Conservation (phyloP, 1,140 invertebrate genomes). For the Drosophila bipectinata region DNA sequence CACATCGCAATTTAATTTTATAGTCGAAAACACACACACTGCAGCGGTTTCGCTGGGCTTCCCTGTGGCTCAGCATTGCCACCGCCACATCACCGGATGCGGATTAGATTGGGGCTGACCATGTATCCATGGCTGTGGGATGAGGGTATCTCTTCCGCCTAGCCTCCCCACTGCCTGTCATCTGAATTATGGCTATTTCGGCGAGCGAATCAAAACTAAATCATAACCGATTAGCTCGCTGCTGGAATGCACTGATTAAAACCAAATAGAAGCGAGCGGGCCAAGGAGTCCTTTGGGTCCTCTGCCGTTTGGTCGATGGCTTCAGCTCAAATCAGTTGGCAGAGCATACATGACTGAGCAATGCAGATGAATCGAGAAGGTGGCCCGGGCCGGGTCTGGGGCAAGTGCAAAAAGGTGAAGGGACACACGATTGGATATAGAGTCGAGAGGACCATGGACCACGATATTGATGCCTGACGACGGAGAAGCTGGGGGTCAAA, state of each 20-base stretch:
- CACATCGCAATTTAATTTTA: conserved; percentile 82
- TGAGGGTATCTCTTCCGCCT: not conserved
- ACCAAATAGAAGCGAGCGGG: conserved; percentile 33
- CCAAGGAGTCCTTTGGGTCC: conserved; percentile 16
- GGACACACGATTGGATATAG: conserved; percentile 7
- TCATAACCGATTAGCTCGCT: conserved; percentile 75
- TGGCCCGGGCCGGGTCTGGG: not conserved
- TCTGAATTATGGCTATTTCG: conserved; percentile 62
- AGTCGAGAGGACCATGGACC: conserved; percentile 7
- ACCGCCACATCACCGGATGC: conserved; percentile 4
- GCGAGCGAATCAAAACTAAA: conserved; percentile 74
- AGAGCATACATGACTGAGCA: conserved; percentile 73
- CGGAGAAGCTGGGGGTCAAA: not conserved
- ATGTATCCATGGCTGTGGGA: not conserved
- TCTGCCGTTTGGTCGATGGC: conserved; percentile 7
- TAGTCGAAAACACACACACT: conserved; percentile 81
- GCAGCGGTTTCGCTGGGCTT: conserved; percentile 58
- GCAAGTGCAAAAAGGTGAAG: conserved; percentile 43
- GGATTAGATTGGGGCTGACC: conserved; percentile 2
- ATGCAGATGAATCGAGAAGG: conserved; percentile 57
- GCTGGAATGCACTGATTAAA: conserved; percentile 72
- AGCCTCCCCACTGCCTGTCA: not conserved
- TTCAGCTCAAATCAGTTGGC: conserved; percentile 71
- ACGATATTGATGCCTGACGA: conserved; percentile 19
- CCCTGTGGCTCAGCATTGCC: conserved; percentile 21